Conservation (phyloP, 2,888 invertebrate genomes). For the Mylabris sibirica region DNA sequence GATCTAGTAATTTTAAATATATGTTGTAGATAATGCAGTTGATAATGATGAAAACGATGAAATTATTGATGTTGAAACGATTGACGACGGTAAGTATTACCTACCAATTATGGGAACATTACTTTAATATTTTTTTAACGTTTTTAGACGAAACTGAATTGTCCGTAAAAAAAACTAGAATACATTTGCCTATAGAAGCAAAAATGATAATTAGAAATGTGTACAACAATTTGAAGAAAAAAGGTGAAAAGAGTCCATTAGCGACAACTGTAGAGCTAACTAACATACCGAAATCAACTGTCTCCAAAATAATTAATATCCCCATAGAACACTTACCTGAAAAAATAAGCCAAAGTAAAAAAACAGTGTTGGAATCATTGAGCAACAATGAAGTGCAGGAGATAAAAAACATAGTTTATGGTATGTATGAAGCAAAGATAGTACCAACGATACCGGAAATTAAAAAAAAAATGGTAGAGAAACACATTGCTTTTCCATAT, state of each 20-base stretch:
- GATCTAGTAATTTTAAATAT: too few relatives aligned
- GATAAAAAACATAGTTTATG: not conserved
- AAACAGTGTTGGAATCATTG: not conserved
- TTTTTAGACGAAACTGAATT: not conserved
- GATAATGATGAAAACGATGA: not conserved
- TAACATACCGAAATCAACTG: not conserved
- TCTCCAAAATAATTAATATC: not conserved
- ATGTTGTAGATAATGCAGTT: not conserved
- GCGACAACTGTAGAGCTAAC: not conserved
- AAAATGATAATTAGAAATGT: not conserved
- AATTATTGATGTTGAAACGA: not conserved
- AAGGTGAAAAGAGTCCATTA: not conserved
- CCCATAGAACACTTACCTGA: not conserved
- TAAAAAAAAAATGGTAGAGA: not conserved
- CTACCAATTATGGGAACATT: not conserved
- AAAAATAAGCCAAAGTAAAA: not conserved
- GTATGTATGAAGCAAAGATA: not conserved
- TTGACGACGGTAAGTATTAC: not conserved
- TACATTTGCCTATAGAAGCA: not conserved
- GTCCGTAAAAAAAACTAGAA: not conserved
- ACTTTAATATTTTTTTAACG: not conserved
- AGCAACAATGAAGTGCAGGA: not conserved
- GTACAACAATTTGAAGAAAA: not conserved
- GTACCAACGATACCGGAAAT: not conserved
- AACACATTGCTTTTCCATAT: not conserved